Evolutionary conservation across 2,113 vertebrate species (phyloP), one percentile per base, ranked within the genome.

Genomic region (Urocolius indicus): DNA sequence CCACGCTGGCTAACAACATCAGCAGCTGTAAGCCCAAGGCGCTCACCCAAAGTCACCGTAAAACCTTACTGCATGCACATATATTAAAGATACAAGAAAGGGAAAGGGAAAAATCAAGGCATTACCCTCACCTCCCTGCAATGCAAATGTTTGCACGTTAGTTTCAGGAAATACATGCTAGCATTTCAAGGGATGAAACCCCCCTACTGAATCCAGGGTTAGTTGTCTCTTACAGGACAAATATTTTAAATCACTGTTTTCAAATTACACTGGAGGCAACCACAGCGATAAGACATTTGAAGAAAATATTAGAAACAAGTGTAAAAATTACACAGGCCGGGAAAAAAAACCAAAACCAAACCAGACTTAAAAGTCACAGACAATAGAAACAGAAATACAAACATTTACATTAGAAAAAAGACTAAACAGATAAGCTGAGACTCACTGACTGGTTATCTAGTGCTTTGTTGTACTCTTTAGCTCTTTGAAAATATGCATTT

Each of bases 341-440:
- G 69, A 95, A 84, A 97, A 79, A 65, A n/a, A n/a, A n/a, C n/a
- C n/a, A n/a, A n/a, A n/a, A n/a, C n/a, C n/a, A n/a, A 83, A 92
- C 61, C 73, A 34, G 90, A 94, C 89, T 89, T 90, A 94, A 95
- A 96, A 93, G 87, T 87, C 85, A 54, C 88, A 93, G 96, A 96
- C 89, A 95, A 94, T 30, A 94, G 91, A 66, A 95, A 92, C 83
- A 91, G 96, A 94, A 97, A 97, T 91, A 97, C 96, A 98, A 98
- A 98, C 91, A 96, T 96, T 97, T 91, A 96, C 95, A 93, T 91
- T 96, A 86, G 82, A 76, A 96, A 90, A 90, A 95, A 98, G 97
- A 96, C 98, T 97, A 97, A 98, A 97, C 97, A 98, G 97, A 97
- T 98, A 98, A 98, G 97, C 89, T 95, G 94, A 59, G 96, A 95